Percentiles rank a stretch among this genome's conserved stretches.
Evolutionary conservation across 2,113 vertebrate genomes (phyloP).

Genomic region (Campylorhamphus procurvoides): DNA sequence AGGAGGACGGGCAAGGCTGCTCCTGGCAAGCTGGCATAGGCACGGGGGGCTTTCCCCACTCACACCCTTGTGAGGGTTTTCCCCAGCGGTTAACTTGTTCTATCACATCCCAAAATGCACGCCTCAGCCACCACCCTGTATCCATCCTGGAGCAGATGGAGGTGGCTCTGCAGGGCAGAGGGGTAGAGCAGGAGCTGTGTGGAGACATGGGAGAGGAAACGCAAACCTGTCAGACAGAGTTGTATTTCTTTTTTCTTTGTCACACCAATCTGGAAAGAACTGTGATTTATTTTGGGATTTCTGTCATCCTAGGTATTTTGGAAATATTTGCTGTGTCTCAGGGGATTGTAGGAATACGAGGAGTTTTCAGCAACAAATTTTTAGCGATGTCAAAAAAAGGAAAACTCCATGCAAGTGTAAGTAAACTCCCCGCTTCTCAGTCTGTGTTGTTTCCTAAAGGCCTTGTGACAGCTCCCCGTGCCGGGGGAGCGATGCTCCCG

Average conservation of each 20-base stretch:
- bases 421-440: slow-evolving; percentile 68
- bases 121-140: no score
- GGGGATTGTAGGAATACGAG: slow-evolving; percentile 96
- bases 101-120: fast-evolving
- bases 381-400: slow-evolving; percentile 98
- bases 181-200: background rate
- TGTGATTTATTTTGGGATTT: slow-evolving; percentile 84
- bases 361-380: slow-evolving; percentile 97
- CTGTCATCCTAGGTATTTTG: slow-evolving; percentile 93
- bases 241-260: slow-evolving; percentile 30
- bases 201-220: background rate
- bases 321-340: slow-evolving; percentile 98
- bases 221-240: background rate
- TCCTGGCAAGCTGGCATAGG: background rate
- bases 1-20: fast-evolving
- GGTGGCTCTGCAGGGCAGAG: background rate
- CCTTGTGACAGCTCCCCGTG: background rate
- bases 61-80: background rate
- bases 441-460: slow-evolving; percentile 22
- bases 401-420: slow-evolving; percentile 95
- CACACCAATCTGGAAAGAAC: slow-evolving; percentile 48
- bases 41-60: background rate
- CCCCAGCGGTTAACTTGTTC: background rate
- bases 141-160: background rate
- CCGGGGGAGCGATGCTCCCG: background rate